Evolutionary conservation across 2,113 vertebrate genomes (phyloP).

Genomic region (Paramormyrops kingsleyae): DNA sequence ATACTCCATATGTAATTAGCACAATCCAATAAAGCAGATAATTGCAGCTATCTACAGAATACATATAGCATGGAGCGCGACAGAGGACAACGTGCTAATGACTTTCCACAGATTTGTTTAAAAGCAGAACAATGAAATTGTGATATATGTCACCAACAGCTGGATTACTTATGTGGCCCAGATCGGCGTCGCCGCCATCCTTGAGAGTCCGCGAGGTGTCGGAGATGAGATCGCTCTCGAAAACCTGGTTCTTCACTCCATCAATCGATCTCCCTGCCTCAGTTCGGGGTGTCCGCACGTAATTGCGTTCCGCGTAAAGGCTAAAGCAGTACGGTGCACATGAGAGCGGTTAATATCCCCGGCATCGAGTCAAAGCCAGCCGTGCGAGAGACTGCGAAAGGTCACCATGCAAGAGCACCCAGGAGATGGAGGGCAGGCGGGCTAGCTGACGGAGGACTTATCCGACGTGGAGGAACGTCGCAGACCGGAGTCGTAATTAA

Average conservation of each 20-base stretch:
- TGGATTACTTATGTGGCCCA: background rate
- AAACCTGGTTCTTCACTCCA: background rate
- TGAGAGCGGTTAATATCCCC: constrained; percentile 32
- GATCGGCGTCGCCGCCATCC: background rate
- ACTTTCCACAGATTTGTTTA: constrained; percentile 9
- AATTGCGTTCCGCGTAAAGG: background rate
- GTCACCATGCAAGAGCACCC: constrained; percentile 28
- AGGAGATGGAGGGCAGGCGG: constrained; percentile 11
- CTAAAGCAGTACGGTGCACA: background rate
- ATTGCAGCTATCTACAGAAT: constrained; percentile 31
- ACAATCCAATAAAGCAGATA: constrained; percentile 38
- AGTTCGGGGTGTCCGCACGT: background rate
- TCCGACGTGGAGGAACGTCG: background rate
- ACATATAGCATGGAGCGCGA: constrained; percentile 18
- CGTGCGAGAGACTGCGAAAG: constrained; percentile 34
- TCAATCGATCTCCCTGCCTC: background rate
- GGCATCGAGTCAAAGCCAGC: constrained; percentile 30
- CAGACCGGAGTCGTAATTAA: background rate
- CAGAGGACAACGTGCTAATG: constrained; percentile 28
- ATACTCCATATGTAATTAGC: constrained; percentile 31
- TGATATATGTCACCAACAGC: background rate
- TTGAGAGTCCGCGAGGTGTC: background rate
- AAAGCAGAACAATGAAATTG: background rate
- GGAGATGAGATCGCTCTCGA: background rate
- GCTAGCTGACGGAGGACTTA: background rate